A percentile compares a stretch with the other conserved stretches of the same genome.
Conservation (phyloP, 2,888 invertebrate species). For the Drosophila siamana region DNA sequence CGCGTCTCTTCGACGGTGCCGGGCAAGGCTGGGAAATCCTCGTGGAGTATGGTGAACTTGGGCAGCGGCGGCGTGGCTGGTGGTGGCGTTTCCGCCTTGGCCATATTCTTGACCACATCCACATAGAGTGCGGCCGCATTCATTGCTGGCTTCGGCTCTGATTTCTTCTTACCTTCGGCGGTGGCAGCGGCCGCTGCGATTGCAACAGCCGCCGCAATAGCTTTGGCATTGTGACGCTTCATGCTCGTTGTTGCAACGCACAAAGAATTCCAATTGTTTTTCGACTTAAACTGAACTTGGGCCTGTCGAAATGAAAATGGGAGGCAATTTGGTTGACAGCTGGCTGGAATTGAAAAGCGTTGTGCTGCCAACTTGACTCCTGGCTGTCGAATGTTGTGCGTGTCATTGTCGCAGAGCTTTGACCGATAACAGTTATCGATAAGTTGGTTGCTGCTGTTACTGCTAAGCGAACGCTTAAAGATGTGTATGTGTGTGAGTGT, state of each 20-base stretch:
- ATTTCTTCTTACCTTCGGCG: constrained; percentile 24
- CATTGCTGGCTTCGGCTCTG: constrained; percentile 9
- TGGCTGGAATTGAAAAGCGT: neutral
- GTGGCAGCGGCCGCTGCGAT: constrained; percentile 31
- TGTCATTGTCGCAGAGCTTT: neutral
- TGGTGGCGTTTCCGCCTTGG: constrained; percentile 16
- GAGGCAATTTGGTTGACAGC: constrained; percentile 13
- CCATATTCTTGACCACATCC: constrained; percentile 64
- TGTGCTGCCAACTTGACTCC: neutral
- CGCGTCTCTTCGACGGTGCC: constrained; percentile 28
- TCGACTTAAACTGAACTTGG: neutral
- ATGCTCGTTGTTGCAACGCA: constrained; percentile 31
- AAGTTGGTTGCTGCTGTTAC: neutral
- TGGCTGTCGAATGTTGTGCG: neutral
- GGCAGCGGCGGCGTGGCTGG: constrained; percentile 21
- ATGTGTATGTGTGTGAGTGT: constrained; percentile 19
- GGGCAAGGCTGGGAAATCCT: constrained; percentile 67
- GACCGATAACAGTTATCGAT: constrained; percentile 28
- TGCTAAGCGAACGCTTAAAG: neutral
- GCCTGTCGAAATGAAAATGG: neutral
- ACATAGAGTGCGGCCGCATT: constrained; percentile 50
- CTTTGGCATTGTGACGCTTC: constrained; percentile 56
- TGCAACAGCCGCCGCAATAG: constrained; percentile 43
- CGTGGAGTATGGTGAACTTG: constrained; percentile 55
- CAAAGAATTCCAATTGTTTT: neutral